phyloP scores from a whole-genome alignment of 2,888 invertebrate species.

The Trachelus iudaicus region DNA sequence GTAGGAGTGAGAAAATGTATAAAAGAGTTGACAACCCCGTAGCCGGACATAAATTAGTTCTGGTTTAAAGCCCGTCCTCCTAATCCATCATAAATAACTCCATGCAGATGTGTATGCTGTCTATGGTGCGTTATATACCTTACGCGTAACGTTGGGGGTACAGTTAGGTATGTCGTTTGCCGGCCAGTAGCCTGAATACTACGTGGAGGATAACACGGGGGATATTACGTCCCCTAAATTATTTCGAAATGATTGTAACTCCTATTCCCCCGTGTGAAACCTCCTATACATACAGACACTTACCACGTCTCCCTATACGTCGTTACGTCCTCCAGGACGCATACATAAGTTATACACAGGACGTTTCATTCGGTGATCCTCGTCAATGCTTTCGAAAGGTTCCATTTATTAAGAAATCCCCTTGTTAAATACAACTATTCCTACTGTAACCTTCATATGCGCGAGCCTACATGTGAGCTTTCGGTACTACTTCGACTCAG shows the following conservation, averaged over 20 bases:
- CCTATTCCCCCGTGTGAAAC: slow-evolving; percentile 17
- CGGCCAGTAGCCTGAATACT: too few species aligned
- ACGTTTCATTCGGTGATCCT: too few species aligned
- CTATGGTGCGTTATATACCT: slow-evolving; percentile 29
- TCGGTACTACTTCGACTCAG: too few species aligned
- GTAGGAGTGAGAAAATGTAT: not conserved
- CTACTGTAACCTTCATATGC: too few species aligned
- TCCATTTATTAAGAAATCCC: too few species aligned
- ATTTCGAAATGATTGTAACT: slow-evolving; percentile 54
- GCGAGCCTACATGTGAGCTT: too few species aligned
- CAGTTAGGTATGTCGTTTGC: not conserved
- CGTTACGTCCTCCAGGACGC: not conserved
- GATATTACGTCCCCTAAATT: slow-evolving; percentile 62
- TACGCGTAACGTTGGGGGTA: not conserved
- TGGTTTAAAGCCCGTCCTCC: slow-evolving; percentile 55
- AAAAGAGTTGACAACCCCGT: slow-evolving; percentile 50
- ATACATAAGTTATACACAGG: not conserved
- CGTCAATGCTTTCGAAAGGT: too few species aligned
- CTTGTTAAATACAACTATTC: too few species aligned
- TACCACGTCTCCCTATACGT: slow-evolving; percentile 1
- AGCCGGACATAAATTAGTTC: slow-evolving; percentile 60
- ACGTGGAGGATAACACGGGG: slow-evolving; percentile 10
- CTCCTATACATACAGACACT: not conserved
- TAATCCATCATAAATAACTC: slow-evolving; percentile 66
- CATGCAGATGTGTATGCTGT: slow-evolving; percentile 55